Evolutionary conservation across 1,140 invertebrate species (phyloP).

Genomic region (Sarcophaga peregrina): DNA sequence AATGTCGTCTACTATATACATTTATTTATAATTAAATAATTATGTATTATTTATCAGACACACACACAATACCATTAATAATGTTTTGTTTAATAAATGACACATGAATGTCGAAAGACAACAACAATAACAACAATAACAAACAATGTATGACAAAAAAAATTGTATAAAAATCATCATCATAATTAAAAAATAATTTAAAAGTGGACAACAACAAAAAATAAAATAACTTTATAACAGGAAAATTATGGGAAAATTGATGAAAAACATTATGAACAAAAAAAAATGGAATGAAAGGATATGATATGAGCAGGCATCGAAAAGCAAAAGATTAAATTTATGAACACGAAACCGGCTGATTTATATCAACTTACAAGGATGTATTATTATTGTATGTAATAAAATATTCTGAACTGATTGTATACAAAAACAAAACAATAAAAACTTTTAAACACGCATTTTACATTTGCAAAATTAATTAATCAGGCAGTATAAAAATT

Average conservation of each 20-base stretch:
- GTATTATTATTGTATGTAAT: neutral
- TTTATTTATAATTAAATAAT: constrained; percentile 19
- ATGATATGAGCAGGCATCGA: too few species aligned
- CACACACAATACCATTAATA: neutral
- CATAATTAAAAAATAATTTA: constrained; percentile 4
- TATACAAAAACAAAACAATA: neutral
- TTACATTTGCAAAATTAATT: constrained; percentile 10
- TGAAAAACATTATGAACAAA: too few species aligned
- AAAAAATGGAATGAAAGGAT: too few species aligned
- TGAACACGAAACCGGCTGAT: neutral
- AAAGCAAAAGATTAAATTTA: neutral
- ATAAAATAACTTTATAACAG: too few species aligned
- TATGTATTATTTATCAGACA: constrained; percentile 18
- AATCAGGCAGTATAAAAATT: neutral
- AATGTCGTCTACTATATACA: neutral
- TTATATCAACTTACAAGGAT: constrained; percentile 25
- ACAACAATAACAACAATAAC: too few species aligned
- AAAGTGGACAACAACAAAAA: neutral
- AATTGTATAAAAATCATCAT: neutral
- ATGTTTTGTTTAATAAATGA: constrained; percentile 9
- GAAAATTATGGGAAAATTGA: too few species aligned
- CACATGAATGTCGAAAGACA: neutral
- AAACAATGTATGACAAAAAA: too few species aligned
- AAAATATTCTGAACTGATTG: too few species aligned
- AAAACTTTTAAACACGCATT: neutral